phyloP scores from a whole-genome alignment of 1,140 invertebrate genomes.

The Trichonephila inaurata region DNA sequence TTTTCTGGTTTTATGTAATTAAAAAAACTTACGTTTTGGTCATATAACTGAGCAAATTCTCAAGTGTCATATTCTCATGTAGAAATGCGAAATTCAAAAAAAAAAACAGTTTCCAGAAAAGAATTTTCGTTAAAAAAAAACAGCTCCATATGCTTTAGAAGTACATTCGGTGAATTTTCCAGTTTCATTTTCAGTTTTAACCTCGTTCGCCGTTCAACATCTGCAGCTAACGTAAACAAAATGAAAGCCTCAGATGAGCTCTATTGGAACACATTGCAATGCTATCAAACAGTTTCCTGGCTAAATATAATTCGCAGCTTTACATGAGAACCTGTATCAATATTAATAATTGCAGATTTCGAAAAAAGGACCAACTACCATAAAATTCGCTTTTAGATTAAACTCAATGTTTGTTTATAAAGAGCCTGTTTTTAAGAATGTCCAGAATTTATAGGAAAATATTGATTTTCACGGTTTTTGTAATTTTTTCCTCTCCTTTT shows the following conservation, averaged over 20 bases:
- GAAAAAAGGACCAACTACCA: too few relatives aligned
- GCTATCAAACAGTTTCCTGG: not conserved
- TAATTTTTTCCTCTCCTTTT: too few relatives aligned
- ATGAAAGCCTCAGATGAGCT: not conserved
- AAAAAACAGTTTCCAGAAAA: not conserved
- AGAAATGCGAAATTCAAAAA: not conserved
- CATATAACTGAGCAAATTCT: too few relatives aligned
- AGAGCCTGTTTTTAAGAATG: too few relatives aligned
- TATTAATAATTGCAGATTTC: not conserved
- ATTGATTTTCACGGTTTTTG: too few relatives aligned
- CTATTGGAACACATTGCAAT: not conserved
- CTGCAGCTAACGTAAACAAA: not conserved
- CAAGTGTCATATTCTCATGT: too few relatives aligned
- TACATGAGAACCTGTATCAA: not conserved
- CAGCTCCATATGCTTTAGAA: not conserved
- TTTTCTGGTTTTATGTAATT: too few relatives aligned
- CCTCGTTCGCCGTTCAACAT: not conserved
- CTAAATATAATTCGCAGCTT: constrained; percentile 6
- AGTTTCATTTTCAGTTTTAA: not conserved
- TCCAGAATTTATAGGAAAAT: too few relatives aligned
- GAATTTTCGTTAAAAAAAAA: not conserved
- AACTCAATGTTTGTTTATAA: too few relatives aligned
- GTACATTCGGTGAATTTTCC: not conserved
- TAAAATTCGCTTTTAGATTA: too few relatives aligned
- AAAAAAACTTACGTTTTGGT: too few relatives aligned